These are phyloP conservation scores for Helicoverpa assulta DNA, from an alignment of 2,888 invertebrate species.

Conservation along the genomic window DNA sequence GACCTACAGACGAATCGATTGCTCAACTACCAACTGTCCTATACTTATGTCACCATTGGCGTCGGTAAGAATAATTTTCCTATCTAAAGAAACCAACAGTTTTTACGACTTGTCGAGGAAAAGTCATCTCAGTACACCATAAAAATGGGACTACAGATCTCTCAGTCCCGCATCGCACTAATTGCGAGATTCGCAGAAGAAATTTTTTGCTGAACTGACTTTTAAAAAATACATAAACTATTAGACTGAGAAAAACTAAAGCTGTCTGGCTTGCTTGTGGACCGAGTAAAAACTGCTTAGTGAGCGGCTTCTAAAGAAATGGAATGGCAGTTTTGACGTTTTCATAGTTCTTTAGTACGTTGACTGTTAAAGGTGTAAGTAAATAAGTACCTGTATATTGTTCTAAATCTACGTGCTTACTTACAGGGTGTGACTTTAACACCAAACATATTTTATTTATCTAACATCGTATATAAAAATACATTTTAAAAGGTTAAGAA, in stretches of 20 bases:
- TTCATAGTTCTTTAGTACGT: neutral
- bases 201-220: conserved; percentile 40
- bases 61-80: conserved; percentile 37
- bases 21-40: conserved; percentile 42
- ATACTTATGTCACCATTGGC: conserved; percentile 23
- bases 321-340: neutral
- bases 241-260: conserved; percentile 29
- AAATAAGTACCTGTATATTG: too few species aligned
- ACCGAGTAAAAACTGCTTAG: conserved; percentile 20
- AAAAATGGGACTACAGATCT: conserved; percentile 37
- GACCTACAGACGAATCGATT: conserved; percentile 67
- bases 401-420: too few species aligned
- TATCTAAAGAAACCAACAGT: conserved; percentile 32
- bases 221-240: conserved; percentile 36
- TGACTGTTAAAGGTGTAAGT: neutral
- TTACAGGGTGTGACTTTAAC: too few species aligned
- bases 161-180: conserved; percentile 50
- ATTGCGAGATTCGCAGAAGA: conserved; percentile 50
- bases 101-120: conserved; percentile 40
- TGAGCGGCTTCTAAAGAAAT: neutral
- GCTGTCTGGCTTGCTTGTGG: conserved; percentile 37
- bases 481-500: too few species aligned
- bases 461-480: too few species aligned
- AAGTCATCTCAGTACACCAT: conserved; percentile 30
- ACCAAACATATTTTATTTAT: too few species aligned